Evolutionary conservation across 2,113 vertebrate genomes (phyloP), one percentile per base, ranked within the genome.

Genomic region (Morone saxatilis): DNA sequence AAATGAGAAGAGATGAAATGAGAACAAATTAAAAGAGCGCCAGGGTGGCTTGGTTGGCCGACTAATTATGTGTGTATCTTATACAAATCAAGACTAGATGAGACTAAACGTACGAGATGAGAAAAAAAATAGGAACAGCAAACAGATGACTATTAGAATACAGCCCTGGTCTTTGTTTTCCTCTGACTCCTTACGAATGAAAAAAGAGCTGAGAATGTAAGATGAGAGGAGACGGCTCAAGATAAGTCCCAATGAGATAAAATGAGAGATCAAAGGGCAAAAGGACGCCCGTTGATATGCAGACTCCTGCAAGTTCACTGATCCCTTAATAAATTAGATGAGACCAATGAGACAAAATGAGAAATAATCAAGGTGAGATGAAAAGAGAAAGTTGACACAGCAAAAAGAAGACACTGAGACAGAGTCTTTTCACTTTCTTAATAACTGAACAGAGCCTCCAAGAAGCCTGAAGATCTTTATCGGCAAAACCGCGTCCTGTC

Each of bases 401-500:
- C 22, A 36, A 60, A 76, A 83, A 50, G 38, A 38, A 47, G 69
- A 13, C 41, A 22, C 63, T 8, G 54, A 78, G 48, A 59, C 41
- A 9, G n/a, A 50, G 45, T 51, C 47, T 61, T 87, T 71, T 66
- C 71, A 57, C 41, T 86, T 68, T 47, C 79, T 54, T 76, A 89
- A 83, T 84, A 84, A 72, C 68, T 22, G 53, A 82, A 79, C 74
- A 51, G 38, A 78, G 76, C 76, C 82, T 85, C 66, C 75, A 77
- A 87, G 86, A 87, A 84, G 75, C 69, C 77, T 59, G 22, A 82
- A 93, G 92, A 94, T 95, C 79, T 86, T 83, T 93, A 93, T 95
- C 93, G 22, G 79, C 40, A 85, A 25, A 90, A 89, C 83, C 61
- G 69, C 84, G 66, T 93, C 93, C 92, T 92, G 91, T 83, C 86